Conservation (phyloP, 2,113 vertebrate genomes). For the Dicaeum eximium region DNA sequence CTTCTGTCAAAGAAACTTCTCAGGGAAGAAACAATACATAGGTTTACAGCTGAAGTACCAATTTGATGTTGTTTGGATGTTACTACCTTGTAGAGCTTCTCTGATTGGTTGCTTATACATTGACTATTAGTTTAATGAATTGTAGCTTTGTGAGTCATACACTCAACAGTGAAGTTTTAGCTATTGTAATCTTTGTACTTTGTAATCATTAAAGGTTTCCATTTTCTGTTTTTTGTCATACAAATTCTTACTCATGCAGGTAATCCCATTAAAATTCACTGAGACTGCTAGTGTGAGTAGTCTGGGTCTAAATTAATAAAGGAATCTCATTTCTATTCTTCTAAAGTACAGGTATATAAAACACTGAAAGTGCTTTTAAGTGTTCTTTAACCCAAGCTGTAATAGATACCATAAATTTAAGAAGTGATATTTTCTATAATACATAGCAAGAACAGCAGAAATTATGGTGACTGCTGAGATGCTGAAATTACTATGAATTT, state of each 20-base stretch:
- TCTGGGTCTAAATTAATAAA: conserved; percentile 13
- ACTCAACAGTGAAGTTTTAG: background rate
- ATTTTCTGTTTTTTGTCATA: background rate
- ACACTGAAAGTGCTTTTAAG: background rate
- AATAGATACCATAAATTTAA: conserved; percentile 14
- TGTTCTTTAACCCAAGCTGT: conserved; percentile 22
- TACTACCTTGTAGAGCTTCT: background rate
- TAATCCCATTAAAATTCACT: conserved; percentile 2
- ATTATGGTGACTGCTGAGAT: background rate
- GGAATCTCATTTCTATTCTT: conserved; percentile 21
- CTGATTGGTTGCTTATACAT: background rate
- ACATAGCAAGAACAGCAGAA: background rate
- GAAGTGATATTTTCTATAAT: conserved; percentile 5
- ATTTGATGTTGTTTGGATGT: background rate
- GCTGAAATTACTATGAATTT: background rate
- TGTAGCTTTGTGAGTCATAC: background rate
- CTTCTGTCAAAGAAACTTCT: background rate
- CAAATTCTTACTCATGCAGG: background rate
- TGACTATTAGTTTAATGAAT: background rate
- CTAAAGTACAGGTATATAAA: background rate
- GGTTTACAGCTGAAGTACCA: background rate
- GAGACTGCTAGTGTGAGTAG: background rate
- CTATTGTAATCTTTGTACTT: background rate
- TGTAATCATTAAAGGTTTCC: background rate
- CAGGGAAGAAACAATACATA: background rate